Evolutionary conservation across 2,888 invertebrate genomes (phyloP), one percentile per base, ranked within the genome.

Genomic region (Timema podura): DNA sequence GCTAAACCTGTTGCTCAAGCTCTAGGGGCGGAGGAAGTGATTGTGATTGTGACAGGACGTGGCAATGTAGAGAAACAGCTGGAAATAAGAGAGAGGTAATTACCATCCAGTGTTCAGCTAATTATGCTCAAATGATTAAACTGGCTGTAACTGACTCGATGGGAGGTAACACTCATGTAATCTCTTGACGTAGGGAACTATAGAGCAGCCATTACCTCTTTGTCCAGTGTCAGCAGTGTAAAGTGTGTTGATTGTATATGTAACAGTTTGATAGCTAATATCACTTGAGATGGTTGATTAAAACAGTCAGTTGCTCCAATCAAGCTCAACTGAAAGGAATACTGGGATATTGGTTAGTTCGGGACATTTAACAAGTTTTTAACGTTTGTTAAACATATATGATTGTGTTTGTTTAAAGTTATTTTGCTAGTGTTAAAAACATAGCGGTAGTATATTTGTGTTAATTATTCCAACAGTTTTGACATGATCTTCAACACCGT

Each of bases 1-100:
- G 85, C 85, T 8, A 78, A 82, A n/a, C 83, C 85, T 8, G 83
- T 87, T n/a, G 83, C 83, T 47, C 82, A 81, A 78, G 86, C 86
- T 15, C 79, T 85, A 46, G 87, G 87, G 16, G 86, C 85, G 16
- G 81, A 84, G 70, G 84, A 85, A 74, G 79, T 87, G 61, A 30
- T 30, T 70, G 61, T 61, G 15, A 82, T 87, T 70, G 76, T 81
- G 59, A 75, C 81, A 45, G 79, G 77, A 68, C 76, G 79, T 8
- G 74, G 76, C 9, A 76, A 76, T 45, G 72, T 76, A 15, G 75
- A 75, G 68, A 74, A 74, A 64, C 74, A 75, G 47, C 74, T 75
- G 49, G 67, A 68, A 11, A 46, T 30, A 10, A 47, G 46, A 15
- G 73, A 72, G 49, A 48, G 67, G 67, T 73, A 64, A 11, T 45